Percentiles rank a stretch among this genome's conserved stretches.
Conservation (phyloP, 2,888 invertebrate genomes). For the Bellardia pandia region DNA sequence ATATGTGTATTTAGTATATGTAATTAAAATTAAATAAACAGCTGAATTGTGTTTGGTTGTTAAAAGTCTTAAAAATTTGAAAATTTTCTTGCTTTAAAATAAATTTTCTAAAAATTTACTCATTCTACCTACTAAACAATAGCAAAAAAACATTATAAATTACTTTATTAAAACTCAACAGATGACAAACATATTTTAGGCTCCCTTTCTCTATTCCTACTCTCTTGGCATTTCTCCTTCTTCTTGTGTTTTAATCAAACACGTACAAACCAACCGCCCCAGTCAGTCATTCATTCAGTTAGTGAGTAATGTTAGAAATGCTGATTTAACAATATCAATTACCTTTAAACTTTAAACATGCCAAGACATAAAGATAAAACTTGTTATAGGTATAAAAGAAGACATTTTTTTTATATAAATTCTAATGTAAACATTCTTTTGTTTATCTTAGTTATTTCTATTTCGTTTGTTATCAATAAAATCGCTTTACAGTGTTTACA, state of each 20-base stretch:
- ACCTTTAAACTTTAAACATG: slow-evolving; percentile 33
- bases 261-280: too few species aligned
- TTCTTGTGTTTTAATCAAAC: not conserved
- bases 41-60: too few species aligned
- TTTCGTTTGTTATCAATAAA: slow-evolving; percentile 8
- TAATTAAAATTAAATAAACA: too few species aligned
- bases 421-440: not conserved
- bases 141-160: not conserved
- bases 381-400: not conserved
- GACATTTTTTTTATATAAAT: not conserved
- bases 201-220: slow-evolving; percentile 26
- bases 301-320: slow-evolving; percentile 9
- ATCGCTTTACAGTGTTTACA: too few species aligned
- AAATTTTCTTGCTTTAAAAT: too few species aligned
- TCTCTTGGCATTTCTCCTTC: not conserved
- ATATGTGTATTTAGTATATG: too few species aligned
- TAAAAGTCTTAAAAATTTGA: too few species aligned
- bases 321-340: slow-evolving; percentile 51
- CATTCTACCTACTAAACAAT: not conserved
- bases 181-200: slow-evolving; percentile 61
- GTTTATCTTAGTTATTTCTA: slow-evolving; percentile 6
- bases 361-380: slow-evolving; percentile 8
- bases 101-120: not conserved
- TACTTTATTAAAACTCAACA: slow-evolving; percentile 50
- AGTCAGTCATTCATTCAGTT: not conserved